Conservation (phyloP, 2,113 vertebrate genomes). For the Procavia capensis region DNA sequence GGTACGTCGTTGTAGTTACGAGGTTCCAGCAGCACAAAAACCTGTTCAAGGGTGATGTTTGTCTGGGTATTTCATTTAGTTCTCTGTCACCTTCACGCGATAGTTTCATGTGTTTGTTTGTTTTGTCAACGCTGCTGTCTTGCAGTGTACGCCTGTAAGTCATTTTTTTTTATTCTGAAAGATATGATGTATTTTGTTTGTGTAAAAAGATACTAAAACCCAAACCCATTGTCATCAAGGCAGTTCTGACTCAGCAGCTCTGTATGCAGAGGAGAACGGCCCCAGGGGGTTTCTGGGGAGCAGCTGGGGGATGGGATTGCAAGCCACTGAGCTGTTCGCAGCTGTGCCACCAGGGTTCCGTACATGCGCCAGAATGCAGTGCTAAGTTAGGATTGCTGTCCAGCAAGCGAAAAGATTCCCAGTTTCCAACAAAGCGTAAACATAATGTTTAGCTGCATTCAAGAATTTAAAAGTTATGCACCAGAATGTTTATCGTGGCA, state of each 20-base stretch:
- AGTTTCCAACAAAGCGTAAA: background rate
- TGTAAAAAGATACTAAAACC: background rate
- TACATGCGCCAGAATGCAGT: background rate
- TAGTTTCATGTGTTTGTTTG: background rate
- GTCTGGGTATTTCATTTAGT: background rate
- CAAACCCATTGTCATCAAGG: too few relatives aligned
- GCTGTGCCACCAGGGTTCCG: too few relatives aligned
- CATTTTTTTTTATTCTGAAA: background rate
- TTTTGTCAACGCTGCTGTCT: background rate
- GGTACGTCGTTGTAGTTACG: conserved; percentile 74
- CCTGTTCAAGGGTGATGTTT: background rate
- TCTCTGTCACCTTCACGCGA: background rate
- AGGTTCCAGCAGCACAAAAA: background rate
- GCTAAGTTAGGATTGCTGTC: background rate
- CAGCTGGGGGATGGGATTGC: too few relatives aligned
- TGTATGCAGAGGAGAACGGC: too few relatives aligned
- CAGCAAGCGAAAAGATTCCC: background rate
- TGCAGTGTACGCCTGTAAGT: background rate
- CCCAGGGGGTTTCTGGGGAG: too few relatives aligned
- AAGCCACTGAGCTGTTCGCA: too few relatives aligned
- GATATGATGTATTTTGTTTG: background rate
- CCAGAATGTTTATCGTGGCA: too few relatives aligned
- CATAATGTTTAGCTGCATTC: background rate
- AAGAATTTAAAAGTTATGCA: background rate
- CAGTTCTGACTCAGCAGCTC: too few relatives aligned